Base-by-base conservation (phyloP, 2,888 invertebrate genomes). In the Tenthredo mesomela region DNA sequence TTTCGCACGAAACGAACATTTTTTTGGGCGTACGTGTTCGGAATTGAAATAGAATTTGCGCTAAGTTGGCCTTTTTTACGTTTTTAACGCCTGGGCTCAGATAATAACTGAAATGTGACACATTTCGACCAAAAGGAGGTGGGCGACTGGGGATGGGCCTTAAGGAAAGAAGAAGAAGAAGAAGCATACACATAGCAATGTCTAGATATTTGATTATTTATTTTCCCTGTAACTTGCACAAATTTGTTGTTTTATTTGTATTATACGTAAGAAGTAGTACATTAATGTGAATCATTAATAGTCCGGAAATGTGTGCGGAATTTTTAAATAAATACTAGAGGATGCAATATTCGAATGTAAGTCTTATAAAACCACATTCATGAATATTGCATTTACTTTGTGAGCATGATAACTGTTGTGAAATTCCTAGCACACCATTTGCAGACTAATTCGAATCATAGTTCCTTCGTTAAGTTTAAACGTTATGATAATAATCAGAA, bases 201-300 rank as follows among this genome's bases (percentile, higher is more conserved):
- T 7, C 37, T 61, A 40, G 43, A 40, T 61, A 80, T 37, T 21
- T 80, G 37, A 58, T 80, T n/a, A 21, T 80, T 80, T 80, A 80
- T 80, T 80, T 61, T 80, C 80, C 80, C 80, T 80, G 80, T 80
- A 80, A 80, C 80, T 80, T 80, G 80, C 80, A 58, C 80, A 80
- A 80, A 80, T 80, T 58, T 80, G 40, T 80, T 37, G 33, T 21
- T 61, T 12, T 33, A 61, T 77, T 77, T 54, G 50, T 50, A 50
- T 77, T 5, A 50, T 54, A 33, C 25, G 75, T 71, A 40, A n/a
- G 43, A 73, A 77, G 54, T 33, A 77, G 33, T 40, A 47, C 18
- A 6, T 10, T 15, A 2, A 10, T 25, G 47, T 25, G 75, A 47
- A n/a, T 43, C 18, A 47, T 40, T 37, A 43, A n/a, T 73, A 43